A percentile compares a stretch with the other conserved stretches of the same genome.
phyloP scores from a whole-genome alignment of 2,113 vertebrate genomes.

The Lichenostomus cassidix region DNA sequence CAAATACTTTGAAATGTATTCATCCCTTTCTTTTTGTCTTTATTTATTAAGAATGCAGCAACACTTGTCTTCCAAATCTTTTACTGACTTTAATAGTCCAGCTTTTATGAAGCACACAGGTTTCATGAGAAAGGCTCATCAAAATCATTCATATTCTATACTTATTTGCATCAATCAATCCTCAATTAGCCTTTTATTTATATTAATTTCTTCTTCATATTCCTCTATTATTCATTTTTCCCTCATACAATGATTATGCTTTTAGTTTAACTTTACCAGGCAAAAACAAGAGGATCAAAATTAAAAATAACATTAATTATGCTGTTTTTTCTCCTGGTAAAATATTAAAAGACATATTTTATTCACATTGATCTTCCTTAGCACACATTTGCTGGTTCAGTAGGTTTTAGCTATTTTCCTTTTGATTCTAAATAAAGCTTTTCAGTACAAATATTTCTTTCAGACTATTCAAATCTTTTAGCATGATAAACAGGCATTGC shows the following conservation, averaged over 20 bases:
- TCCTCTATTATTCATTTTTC: background rate
- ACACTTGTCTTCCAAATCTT: background rate
- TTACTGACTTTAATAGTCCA: background rate
- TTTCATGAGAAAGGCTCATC: background rate
- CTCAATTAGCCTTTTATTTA: background rate
- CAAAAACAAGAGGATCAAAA: background rate
- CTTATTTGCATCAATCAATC: background rate
- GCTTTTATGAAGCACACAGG: background rate
- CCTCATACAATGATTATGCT: background rate
- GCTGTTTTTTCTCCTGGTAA: background rate
- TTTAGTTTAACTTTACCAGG: background rate
- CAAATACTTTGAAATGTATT: background rate
- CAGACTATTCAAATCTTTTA: slow-evolving; percentile 3
- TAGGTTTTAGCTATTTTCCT: background rate
- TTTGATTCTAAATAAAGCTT: slow-evolving; percentile 17
- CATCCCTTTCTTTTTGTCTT: background rate
- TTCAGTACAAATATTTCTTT: slow-evolving; percentile 17
- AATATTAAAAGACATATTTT: slow-evolving; percentile 24
- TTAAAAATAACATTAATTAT: background rate
- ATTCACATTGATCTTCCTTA: slow-evolving; percentile 29
- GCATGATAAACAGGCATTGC: background rate
- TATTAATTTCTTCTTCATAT: background rate
- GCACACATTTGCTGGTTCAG: background rate
- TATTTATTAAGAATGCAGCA: background rate
- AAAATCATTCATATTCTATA: background rate